These are phyloP conservation scores for Zaprionus capensis DNA, from an alignment of 1,140 invertebrate species.

Conservation along the genomic window DNA sequence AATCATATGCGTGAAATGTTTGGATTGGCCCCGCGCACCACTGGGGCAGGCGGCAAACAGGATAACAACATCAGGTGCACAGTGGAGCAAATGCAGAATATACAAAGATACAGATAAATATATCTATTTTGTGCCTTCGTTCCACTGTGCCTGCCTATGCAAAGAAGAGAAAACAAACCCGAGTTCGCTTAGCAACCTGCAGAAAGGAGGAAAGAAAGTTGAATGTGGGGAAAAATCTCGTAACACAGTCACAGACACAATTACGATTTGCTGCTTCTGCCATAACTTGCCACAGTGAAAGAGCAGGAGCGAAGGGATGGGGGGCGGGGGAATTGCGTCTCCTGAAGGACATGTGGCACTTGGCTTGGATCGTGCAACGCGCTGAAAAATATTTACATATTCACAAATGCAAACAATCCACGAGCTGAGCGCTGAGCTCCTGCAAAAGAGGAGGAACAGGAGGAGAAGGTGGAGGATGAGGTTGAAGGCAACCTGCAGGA, in stretches of 20 bases:
- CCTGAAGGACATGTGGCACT: constrained; percentile 37
- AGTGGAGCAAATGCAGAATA: constrained; percentile 8
- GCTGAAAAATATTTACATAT: constrained; percentile 57
- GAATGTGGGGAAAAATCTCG: constrained; percentile 34
- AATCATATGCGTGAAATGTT: constrained; percentile 60
- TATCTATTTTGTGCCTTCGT: background rate
- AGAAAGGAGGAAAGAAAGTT: background rate
- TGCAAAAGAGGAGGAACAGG: background rate
- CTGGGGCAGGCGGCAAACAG: constrained; percentile 16
- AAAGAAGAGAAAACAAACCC: background rate
- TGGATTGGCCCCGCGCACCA: constrained; percentile 22
- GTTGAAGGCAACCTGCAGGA: background rate
- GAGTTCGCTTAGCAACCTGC: background rate
- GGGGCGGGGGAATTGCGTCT: constrained; percentile 6
- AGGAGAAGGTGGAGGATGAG: background rate
- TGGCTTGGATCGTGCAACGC: constrained; percentile 40
- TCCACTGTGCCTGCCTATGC: constrained; percentile 11
- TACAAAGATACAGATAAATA: background rate
- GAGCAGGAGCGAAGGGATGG: background rate
- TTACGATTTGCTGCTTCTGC: constrained; percentile 35
- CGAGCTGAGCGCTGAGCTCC: constrained; percentile 2
- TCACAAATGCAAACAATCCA: constrained; percentile 56
- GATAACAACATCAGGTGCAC: constrained; percentile 39
- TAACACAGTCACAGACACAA: constrained; percentile 53
- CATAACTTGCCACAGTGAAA: constrained; percentile 42